phyloP scores from a whole-genome alignment of 2,113 vertebrate species.

The Varanus komodoensis region DNA sequence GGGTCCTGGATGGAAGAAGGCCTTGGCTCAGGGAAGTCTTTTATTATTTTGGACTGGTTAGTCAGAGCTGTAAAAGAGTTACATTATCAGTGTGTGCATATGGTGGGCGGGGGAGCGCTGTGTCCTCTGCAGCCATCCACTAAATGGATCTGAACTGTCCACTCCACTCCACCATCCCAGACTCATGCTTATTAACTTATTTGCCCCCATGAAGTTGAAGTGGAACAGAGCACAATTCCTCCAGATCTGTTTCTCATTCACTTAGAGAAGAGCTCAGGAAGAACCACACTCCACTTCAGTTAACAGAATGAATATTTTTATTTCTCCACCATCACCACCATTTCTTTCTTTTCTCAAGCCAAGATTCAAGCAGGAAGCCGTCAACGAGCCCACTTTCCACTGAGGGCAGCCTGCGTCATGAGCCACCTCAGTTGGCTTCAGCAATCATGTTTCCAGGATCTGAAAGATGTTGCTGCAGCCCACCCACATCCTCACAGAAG shows the following conservation, averaged over 20 bases:
- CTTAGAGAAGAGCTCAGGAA: constrained; percentile 28
- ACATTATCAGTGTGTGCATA: no score
- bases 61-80: no score
- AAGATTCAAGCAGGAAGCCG: constrained; percentile 59
- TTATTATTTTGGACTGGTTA: no score
- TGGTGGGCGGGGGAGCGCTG: neutral
- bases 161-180: constrained; percentile 38
- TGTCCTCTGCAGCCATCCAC: no score
- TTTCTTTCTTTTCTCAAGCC: constrained; percentile 65
- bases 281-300: constrained; percentile 42
- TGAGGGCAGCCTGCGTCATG: constrained; percentile 57
- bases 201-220: constrained; percentile 35
- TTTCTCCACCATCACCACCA: neutral
- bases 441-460: constrained; percentile 69
- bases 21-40: no score
- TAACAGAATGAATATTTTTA: constrained; percentile 30
- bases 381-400: constrained; percentile 47
- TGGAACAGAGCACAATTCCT: neutral
- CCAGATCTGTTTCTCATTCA: constrained; percentile 47
- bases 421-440: constrained; percentile 66
- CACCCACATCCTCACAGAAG: constrained; percentile 69
- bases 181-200: constrained; percentile 37
- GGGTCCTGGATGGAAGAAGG: no score
- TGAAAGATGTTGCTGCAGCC: constrained; percentile 51
- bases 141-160: neutral